phyloP scores from a whole-genome alignment of 2,113 vertebrate genomes.

The Scolopax mira region DNA sequence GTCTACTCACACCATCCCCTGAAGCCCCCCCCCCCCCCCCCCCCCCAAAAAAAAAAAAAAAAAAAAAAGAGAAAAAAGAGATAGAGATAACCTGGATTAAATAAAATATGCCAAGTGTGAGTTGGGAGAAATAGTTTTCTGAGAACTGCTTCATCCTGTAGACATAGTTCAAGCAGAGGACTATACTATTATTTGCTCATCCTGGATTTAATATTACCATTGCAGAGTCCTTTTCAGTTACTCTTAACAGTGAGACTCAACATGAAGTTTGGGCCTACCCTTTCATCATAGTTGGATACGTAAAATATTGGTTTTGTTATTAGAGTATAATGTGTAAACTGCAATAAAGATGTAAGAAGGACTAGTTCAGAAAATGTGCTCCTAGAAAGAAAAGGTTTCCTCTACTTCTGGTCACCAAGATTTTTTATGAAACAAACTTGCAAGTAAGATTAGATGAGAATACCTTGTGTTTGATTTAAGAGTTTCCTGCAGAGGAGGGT shows the following conservation, averaged over 20 bases:
- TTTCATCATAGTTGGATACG: not conserved
- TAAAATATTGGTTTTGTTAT: not conserved
- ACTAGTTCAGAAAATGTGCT: not conserved
- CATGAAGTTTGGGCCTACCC: not conserved
- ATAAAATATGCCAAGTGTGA: not conserved
- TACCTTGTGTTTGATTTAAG: not conserved
- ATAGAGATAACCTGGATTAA: not conserved
- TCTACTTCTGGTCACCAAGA: not conserved
- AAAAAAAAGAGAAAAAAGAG: not conserved
- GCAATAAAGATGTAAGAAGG: not conserved
- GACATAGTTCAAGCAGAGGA: not conserved
- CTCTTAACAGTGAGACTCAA: not conserved
- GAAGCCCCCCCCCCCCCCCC: fast-evolving
- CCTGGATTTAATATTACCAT: not conserved
- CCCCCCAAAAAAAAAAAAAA: too few relatives aligned
- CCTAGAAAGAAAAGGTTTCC: not conserved
- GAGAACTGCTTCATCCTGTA: not conserved
- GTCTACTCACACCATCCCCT: not conserved
- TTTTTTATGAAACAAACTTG: not conserved
- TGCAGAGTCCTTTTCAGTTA: not conserved
- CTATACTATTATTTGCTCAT: not conserved
- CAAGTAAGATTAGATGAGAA: not conserved
- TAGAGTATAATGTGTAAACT: not conserved
- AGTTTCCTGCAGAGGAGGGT: not conserved
- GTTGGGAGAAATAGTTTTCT: not conserved